Conservation (phyloP, 2,797 vertebrate species). For the Falco columbarius region DNA sequence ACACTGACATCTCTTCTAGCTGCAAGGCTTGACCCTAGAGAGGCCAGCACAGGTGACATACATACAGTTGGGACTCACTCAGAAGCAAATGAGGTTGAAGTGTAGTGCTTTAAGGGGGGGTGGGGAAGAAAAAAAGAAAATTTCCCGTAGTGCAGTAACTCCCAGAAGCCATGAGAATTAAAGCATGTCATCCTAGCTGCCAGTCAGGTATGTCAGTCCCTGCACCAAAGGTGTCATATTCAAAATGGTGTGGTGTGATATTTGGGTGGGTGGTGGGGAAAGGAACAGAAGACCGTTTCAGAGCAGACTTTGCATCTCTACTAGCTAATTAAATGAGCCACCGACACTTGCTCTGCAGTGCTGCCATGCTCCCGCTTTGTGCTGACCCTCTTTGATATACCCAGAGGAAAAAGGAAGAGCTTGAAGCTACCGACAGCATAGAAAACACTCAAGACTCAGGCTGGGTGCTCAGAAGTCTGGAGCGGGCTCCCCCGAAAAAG, state of each 20-base stretch:
- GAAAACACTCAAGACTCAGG: neutral
- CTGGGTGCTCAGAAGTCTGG: neutral
- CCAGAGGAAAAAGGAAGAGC: neutral
- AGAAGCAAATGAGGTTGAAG: neutral
- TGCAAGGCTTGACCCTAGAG: neutral
- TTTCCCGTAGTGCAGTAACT: neutral
- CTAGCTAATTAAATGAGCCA: neutral
- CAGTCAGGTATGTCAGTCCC: neutral
- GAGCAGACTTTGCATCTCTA: neutral
- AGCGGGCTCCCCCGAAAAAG: neutral
- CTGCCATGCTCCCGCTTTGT: neutral
- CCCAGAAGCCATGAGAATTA: neutral
- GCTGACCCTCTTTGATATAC: accelerated
- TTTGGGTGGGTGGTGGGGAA: neutral
- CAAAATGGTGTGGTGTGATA: neutral
- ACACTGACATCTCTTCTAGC: neutral
- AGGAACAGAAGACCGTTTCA: neutral
- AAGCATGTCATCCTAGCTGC: neutral
- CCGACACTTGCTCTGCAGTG: neutral
- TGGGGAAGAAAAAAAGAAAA: too few species aligned
- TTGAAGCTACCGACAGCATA: neutral
- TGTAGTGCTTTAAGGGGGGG: neutral
- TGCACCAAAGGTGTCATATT: neutral
- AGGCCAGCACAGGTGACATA: neutral
- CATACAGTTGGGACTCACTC: neutral